Evolutionary conservation across 2,113 vertebrate genomes (phyloP), one percentile per base, ranked within the genome.

Genomic region (Miniopterus natalensis): DNA sequence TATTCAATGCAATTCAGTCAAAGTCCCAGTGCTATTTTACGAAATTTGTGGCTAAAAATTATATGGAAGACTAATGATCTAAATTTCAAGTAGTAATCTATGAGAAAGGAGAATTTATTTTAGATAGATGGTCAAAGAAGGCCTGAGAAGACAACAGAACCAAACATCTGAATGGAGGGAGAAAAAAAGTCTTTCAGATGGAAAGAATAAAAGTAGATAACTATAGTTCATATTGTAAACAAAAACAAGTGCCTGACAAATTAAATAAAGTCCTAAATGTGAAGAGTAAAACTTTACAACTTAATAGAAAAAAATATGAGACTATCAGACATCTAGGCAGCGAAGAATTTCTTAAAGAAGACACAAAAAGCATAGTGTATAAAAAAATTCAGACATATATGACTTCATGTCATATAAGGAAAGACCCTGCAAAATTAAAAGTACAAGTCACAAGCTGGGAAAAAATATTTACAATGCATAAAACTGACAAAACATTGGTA

Each of bases 191-290:
- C 40, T 86, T 86, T 80, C 42, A 75, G 20, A 59, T 17, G 21
- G 66, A 83, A 87, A 49, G 53, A 96, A 90, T 57, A 66, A 81
- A 93, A 65, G 74, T 10, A 90, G 36, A 42, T 55, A 27, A 96
- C 31, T 75, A 53, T 1, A 51, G 65, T 36, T 61, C 42, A 75
- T 23, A 87, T 4, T 75, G n/a, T 51, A 75, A 90, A 75, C 5
- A 75, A 66, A 75, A 59, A 68, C 65, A 68, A 68, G 51, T 61
- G 49, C 47, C 36, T 59, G n/a, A 59, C 36, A 45, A 40, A 53
- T n/a, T 85, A 65, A 84, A 88, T 36, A 55, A 90, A 93, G 59
- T 51, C 40, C 47, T 89, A 36, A 84, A 25, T 29, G 53, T 53
- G n/a, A 84, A 71, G 9, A 78, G 25, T 47, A 84, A 78, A 92